phyloP scores from a whole-genome alignment of 2,888 invertebrate species.

The Sipha maydis region DNA sequence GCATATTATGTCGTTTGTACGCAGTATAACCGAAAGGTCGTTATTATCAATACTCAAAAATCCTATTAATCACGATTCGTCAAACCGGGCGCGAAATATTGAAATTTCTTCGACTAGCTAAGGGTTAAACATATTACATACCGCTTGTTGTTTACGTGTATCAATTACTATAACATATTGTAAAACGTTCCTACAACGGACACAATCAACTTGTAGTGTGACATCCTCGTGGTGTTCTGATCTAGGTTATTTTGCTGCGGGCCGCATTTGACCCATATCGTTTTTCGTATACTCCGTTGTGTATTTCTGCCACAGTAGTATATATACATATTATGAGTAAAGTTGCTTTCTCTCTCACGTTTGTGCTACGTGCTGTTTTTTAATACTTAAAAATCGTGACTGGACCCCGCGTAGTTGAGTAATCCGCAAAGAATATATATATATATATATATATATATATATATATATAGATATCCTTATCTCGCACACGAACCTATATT shows the following conservation, averaged over 20 bases:
- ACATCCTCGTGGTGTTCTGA: slow-evolving; percentile 5
- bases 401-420: slow-evolving; percentile 52
- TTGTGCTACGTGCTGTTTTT: slow-evolving; percentile 40
- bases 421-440: slow-evolving; percentile 34
- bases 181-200: neutral
- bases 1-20: neutral
- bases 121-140: neutral
- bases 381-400: slow-evolving; percentile 58
- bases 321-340: neutral
- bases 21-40: no score
- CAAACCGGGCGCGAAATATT: neutral
- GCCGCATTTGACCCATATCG: slow-evolving; percentile 53
- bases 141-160: neutral
- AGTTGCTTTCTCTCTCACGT: slow-evolving; percentile 48
- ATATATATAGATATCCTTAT: slow-evolving; percentile 14
- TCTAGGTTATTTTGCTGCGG: slow-evolving; percentile 48
- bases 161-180: neutral
- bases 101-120: neutral
- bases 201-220: neutral
- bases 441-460: neutral
- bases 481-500: slow-evolving; percentile 26
- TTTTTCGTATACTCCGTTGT: slow-evolving; percentile 2
- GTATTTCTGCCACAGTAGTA: neutral
- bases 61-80: neutral
- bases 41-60: neutral